Conservation (phyloP, 2,888 invertebrate species). For the Didymodactylos carnosus region DNA sequence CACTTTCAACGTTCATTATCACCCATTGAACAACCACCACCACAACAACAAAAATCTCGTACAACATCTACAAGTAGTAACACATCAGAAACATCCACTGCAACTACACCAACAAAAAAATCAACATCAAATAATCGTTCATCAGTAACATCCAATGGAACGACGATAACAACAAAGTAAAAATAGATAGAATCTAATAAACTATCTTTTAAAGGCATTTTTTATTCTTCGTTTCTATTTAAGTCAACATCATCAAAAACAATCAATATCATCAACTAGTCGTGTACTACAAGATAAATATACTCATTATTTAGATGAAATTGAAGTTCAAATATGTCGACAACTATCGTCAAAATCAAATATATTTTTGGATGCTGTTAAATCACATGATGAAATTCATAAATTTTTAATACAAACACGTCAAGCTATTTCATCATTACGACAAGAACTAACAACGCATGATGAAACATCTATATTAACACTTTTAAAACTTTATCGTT, state of each 20-base stretch:
- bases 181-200: too few relatives aligned
- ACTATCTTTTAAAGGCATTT: too few relatives aligned
- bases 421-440: constrained; percentile 25
- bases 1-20: background rate
- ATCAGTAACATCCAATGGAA: too few relatives aligned
- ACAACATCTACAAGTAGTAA: background rate
- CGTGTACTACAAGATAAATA: constrained; percentile 37
- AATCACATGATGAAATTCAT: constrained; percentile 88
- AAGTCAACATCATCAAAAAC: background rate
- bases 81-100: background rate
- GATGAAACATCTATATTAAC: constrained; percentile 6
- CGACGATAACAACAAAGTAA: too few relatives aligned
- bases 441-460: constrained; percentile 18
- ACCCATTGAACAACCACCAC: background rate
- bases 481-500: background rate
- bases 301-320: constrained; percentile 76
- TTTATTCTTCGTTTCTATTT: too few relatives aligned
- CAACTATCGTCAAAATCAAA: constrained; percentile 82
- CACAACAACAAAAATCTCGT: background rate
- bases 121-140: background rate
- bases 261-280: background rate
- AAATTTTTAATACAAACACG: constrained; percentile 53
- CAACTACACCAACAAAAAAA: background rate
- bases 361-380: constrained; percentile 92
- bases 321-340: constrained; percentile 74